Evolutionary conservation across 2,113 vertebrate genomes (phyloP).

Genomic region (Ptilonorhynchus violaceus): DNA sequence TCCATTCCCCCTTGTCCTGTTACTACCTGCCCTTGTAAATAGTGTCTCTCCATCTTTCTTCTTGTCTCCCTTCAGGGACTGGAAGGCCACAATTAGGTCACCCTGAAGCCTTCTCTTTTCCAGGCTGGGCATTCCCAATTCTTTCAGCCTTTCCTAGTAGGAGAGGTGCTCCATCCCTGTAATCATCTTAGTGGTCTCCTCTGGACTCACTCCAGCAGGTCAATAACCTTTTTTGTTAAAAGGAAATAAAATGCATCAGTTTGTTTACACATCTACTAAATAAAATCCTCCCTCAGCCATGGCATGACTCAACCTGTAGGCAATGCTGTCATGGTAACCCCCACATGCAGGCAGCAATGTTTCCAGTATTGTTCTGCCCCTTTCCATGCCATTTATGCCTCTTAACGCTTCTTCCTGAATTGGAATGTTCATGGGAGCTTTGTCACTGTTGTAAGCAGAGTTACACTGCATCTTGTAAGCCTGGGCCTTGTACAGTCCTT

Average conservation of each 20-base stretch:
- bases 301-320: neutral
- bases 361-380: neutral
- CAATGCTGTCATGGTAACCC: neutral
- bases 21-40: neutral
- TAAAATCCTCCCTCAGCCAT: neutral
- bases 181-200: neutral
- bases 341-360: neutral
- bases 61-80: neutral
- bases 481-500: neutral
- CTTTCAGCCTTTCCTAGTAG: neutral
- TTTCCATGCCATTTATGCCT: neutral
- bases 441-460: accelerated
- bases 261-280: neutral
- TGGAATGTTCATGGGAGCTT: neutral
- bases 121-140: neutral
- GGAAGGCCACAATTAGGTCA: neutral
- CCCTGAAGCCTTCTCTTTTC: neutral
- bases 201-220: neutral
- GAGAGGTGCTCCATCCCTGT: neutral
- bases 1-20: neutral
- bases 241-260: neutral
- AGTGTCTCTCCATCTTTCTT: neutral
- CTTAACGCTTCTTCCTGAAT: neutral
- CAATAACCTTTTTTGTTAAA: neutral
- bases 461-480: neutral